Evolutionary conservation across 2,113 vertebrate genomes (phyloP), one percentile per base, ranked within the genome.

Genomic region (Haemorhous mexicanus): DNA sequence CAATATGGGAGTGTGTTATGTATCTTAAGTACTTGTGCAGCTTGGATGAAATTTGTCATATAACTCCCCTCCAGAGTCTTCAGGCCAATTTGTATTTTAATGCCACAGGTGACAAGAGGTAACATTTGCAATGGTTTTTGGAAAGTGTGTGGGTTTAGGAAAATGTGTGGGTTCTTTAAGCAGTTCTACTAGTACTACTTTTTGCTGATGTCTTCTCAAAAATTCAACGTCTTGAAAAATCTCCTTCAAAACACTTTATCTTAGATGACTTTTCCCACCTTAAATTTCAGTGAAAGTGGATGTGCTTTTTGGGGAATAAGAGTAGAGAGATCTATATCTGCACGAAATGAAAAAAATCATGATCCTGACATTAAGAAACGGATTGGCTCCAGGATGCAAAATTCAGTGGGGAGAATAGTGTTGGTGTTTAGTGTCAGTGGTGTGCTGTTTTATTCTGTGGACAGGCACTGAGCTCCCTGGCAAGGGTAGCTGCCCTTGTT

Each of bases 401-500:
- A 44, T 46, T 33, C 3, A 3, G 5, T 21, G 35, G 22, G 26
- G 15, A 33, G 14, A 33, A 22, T 0, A 50, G 44, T 0, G 6
- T 3, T 47, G 67, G 53, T 83, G 52, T 50, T 64, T 8, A 41
- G 19, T 49, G 52, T 33, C 44, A 5, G 22, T 23, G 61, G 6
- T 0, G 0, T 20, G 44, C 20, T 19, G 0, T 50, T 66, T 58
- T 53, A 4, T 24, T 63, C 3, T 68, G 19, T 11, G 53, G 35
- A 32, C 44, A 52, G n/a, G 43, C 58, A 3, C 41, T 26, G 20
- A 27, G 49, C 35, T 41, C n/a, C 37, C 28, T 21, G 56, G 32
- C 0, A 1, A 13, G 16, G 1, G 32, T 0, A 4, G 53, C 16
- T 32, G 41, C 13, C 4, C 47, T 30, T 28, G 58, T 61, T 44